Base-by-base conservation (phyloP, 2,888 invertebrate genomes). In the Entomobrya proxima region DNA sequence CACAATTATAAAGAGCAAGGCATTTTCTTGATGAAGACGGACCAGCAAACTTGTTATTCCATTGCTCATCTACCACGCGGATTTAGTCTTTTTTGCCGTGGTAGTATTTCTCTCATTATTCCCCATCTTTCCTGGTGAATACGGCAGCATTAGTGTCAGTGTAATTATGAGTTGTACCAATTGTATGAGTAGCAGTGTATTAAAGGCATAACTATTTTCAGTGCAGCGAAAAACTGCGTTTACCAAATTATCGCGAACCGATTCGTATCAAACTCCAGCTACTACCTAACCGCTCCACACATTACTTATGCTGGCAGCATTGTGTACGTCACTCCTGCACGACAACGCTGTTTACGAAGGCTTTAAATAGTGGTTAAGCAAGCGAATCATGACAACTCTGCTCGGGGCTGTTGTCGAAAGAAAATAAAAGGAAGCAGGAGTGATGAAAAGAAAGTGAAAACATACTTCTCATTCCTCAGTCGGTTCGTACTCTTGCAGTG, bases 141-240 rank as follows among this genome's bases (percentile, higher is more conserved):
- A 55, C 50, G 44, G 37, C 15, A 44, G 24, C 44, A 69, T 27
- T 35, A 13, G 69, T n/a, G 27, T 1, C 44, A 47, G 30, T 47
- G 27, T 27, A 18, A 3, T 18, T 18, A 74, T 9, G n/a, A 35
- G 35, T 32, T 44, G 61, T 35, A 32, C n/a, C 55, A 15, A 58
- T 58, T 58, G 11, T 18, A 30, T 58, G 18, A 58, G 13, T 30
- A 61, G 32, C 11, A 30, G 50, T 21, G 44, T 64, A 64, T 67
- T 67, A 44, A 21, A 77, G 77, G 76, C 35, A 58, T 84, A 40
- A 77, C 77, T 84, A 21, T 64, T 47, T 58, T 37, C 69, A 24
- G n/a, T n/a, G 32, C 32, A 37, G 37, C 9, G 21, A 35, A 35
- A 24, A 44, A 27, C 30, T 44, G 15, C 47, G 40, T 47, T 47